Conservation (phyloP, 1,140 invertebrate genomes). For the Tetranychus cinnabarinus region DNA sequence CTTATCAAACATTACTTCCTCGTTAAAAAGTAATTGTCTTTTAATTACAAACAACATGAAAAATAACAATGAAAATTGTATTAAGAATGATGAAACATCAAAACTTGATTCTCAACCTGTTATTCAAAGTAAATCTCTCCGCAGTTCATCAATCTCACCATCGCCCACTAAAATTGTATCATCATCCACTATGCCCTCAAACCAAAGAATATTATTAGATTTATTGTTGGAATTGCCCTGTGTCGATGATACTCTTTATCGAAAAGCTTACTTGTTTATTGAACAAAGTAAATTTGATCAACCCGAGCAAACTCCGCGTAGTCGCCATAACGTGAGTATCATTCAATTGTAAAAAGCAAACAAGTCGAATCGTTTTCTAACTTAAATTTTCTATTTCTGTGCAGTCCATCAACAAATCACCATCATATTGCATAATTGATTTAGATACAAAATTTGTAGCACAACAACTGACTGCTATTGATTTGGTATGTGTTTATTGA, state of each 20-base stretch:
- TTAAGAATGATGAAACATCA: background rate
- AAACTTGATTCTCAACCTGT: background rate
- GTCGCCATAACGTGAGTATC: background rate
- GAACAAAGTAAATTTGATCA: background rate
- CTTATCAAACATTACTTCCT: background rate
- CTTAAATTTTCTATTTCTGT: background rate
- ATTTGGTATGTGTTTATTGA: slow-evolving; percentile 6
- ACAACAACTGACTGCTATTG: slow-evolving; percentile 11
- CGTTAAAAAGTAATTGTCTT: background rate
- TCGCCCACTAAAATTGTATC: background rate
- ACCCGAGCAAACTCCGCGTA: background rate
- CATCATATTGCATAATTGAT: slow-evolving; percentile 3
- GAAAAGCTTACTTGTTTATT: background rate
- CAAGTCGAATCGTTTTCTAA: background rate
- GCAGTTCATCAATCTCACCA: background rate
- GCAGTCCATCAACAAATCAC: background rate
- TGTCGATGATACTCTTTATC: slow-evolving; percentile 5
- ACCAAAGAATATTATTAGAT: slow-evolving; percentile 1
- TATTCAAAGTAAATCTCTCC: background rate
- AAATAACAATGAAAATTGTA: background rate
- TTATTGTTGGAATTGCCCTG: slow-evolving; percentile 1
- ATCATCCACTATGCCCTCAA: background rate
- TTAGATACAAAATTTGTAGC: slow-evolving; percentile 9
- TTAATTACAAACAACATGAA: background rate
- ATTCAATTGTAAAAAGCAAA: background rate